Evolutionary conservation across 2,113 vertebrate genomes (phyloP).

Genomic region (Apteryx owenii): DNA sequence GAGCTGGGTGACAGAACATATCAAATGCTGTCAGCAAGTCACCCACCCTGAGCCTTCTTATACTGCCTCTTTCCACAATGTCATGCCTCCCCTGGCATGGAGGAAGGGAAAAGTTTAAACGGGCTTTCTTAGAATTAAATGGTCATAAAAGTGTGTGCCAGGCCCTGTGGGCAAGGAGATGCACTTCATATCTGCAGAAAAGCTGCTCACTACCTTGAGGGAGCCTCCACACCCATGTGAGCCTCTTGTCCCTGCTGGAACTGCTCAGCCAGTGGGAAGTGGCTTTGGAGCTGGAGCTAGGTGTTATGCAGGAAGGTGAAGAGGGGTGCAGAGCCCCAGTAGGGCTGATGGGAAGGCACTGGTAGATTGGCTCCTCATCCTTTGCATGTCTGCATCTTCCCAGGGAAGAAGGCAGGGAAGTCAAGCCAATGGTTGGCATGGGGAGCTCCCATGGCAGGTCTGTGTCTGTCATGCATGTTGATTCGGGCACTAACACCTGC

Average conservation of each 20-base stretch:
- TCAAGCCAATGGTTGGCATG: neutral
- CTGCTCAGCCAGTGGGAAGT: neutral
- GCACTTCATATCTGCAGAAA: too few species aligned
- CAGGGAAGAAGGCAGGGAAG: neutral
- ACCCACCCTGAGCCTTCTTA: neutral
- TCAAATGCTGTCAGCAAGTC: neutral
- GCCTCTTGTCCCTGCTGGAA: neutral
- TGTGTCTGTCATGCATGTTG: neutral
- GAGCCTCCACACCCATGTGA: too few species aligned
- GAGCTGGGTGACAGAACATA: neutral
- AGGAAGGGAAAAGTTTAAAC: neutral
- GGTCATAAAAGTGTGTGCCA: neutral
- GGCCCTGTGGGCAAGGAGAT: too few species aligned
- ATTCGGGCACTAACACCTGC: neutral
- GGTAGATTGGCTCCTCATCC: neutral
- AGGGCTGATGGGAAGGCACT: neutral
- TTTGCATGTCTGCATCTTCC: neutral
- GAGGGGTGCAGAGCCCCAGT: neutral
- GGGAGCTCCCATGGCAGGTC: neutral
- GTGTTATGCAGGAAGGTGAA: neutral
- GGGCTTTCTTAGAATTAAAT: neutral
- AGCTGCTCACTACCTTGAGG: too few species aligned
- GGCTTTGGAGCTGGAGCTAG: neutral
- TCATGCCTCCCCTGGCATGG: too few species aligned
- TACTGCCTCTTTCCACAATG: neutral